Evolutionary conservation across 2,113 vertebrate species (phyloP).

Genomic region (Centropristis striata): DNA sequence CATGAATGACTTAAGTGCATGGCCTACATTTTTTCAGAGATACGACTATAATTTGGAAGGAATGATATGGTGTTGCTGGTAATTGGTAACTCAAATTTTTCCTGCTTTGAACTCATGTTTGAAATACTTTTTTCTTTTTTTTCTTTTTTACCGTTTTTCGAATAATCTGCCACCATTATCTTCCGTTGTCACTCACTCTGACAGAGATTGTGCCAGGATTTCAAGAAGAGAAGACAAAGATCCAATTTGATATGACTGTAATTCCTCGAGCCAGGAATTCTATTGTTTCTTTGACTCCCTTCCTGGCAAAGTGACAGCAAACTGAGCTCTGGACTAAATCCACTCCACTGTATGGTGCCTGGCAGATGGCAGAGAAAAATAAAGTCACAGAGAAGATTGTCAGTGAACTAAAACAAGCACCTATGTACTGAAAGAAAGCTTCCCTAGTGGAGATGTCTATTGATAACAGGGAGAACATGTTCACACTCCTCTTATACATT

Average conservation of each 20-base stretch:
- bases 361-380: conserved; percentile 52
- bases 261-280: conserved; percentile 56
- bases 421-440: conserved; percentile 10
- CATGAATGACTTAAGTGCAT: conserved; percentile 52
- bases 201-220: conserved; percentile 52
- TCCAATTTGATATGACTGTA: conserved; percentile 68
- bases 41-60: conserved; percentile 59
- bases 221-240: conserved; percentile 55
- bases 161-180: conserved; percentile 51
- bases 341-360: conserved; percentile 52
- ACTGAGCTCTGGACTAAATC: conserved; percentile 58
- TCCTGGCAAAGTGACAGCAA: conserved; percentile 57
- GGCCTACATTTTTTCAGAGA: conserved; percentile 48
- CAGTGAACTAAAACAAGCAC: conserved; percentile 18
- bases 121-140: background rate
- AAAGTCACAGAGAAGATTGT: conserved; percentile 24
- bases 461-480: background rate
- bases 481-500: background rate
- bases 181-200: conserved; percentile 40
- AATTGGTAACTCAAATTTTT: conserved; percentile 48
- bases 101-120: conserved; percentile 41
- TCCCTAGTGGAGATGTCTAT: background rate
- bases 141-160: conserved; percentile 16
- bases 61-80: conserved; percentile 50
- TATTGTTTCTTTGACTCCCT: conserved; percentile 61